These are phyloP conservation scores for Metopia argyrocephala DNA, from an alignment of 2,888 invertebrate species.

Conservation along the genomic window DNA sequence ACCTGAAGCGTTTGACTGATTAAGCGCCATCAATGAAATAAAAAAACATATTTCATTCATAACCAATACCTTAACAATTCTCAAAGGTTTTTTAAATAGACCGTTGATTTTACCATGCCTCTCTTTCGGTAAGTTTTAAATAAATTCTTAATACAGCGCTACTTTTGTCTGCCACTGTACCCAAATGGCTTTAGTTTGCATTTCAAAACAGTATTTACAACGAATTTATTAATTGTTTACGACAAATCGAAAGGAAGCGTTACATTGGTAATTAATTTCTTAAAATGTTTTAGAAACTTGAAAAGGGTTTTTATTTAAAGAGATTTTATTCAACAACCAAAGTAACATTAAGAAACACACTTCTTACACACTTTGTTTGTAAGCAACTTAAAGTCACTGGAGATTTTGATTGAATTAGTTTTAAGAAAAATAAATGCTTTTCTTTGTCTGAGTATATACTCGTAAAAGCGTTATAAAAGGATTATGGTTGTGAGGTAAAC, in stretches of 20 bases:
- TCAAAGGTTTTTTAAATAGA: no score
- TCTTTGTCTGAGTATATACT: constrained; percentile 31
- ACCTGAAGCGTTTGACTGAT: no score
- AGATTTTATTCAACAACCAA: background rate
- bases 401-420: constrained; percentile 62
- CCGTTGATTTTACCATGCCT: no score
- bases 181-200: background rate
- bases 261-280: constrained; percentile 64
- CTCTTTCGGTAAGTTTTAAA: no score
- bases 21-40: no score
- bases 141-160: no score
- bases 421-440: constrained; percentile 54
- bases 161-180: constrained; percentile 11
- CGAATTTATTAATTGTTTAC: constrained; percentile 64
- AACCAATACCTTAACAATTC: no score
- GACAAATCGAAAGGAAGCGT: constrained; percentile 65
- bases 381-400: constrained; percentile 52
- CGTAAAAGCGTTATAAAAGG: constrained; percentile 13
- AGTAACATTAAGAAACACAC: background rate
- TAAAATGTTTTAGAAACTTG: constrained; percentile 32
- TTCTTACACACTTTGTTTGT: constrained; percentile 3
- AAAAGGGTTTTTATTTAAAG: background rate
- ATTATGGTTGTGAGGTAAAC: constrained; percentile 6
- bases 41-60: no score
- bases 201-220: constrained; percentile 22